Evolutionary conservation across 2,113 vertebrate species (phyloP).

Genomic region (Boleophthalmus pectinirostris): DNA sequence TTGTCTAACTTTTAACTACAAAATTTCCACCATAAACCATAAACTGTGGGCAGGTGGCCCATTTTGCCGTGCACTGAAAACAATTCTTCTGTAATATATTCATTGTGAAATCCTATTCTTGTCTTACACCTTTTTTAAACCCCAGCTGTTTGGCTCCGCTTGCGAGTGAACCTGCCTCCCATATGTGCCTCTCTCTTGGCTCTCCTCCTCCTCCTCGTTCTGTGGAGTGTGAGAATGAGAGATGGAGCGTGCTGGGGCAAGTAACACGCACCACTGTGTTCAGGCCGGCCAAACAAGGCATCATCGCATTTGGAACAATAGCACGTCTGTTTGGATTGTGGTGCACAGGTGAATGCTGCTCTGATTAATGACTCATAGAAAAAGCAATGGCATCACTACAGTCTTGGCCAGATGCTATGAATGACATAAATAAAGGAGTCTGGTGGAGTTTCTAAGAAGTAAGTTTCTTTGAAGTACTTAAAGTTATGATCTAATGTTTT

Average conservation of each 20-base stretch:
- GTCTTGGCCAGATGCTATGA: slow-evolving; percentile 29
- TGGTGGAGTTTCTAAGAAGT: background rate
- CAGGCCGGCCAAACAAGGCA: slow-evolving; percentile 44
- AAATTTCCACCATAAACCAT: background rate
- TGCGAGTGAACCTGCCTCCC: slow-evolving; percentile 13
- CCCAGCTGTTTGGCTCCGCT: slow-evolving; percentile 19
- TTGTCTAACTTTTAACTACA: background rate
- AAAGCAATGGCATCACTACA: slow-evolving; percentile 45
- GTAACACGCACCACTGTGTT: slow-evolving; percentile 22
- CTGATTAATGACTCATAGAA: slow-evolving; percentile 59
- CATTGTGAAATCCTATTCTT: slow-evolving; percentile 14
- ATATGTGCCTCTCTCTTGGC: slow-evolving; percentile 35
- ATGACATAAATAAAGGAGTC: slow-evolving; percentile 49
- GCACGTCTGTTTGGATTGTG: slow-evolving; percentile 52
- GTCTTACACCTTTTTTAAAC: background rate
- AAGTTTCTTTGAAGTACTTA: background rate
- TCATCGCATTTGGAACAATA: slow-evolving; percentile 32
- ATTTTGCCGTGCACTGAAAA: background rate
- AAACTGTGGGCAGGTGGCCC: background rate
- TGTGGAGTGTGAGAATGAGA: slow-evolving; percentile 1
- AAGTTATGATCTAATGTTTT: background rate
- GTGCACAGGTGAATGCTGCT: slow-evolving; percentile 50
- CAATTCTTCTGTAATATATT: slow-evolving; percentile 3
- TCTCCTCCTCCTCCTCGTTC: slow-evolving; percentile 2
- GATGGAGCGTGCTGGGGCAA: slow-evolving; percentile 15